These are phyloP conservation scores for Eciton burchellii DNA, from an alignment of 1,140 invertebrate species.

Conservation along the genomic window DNA sequence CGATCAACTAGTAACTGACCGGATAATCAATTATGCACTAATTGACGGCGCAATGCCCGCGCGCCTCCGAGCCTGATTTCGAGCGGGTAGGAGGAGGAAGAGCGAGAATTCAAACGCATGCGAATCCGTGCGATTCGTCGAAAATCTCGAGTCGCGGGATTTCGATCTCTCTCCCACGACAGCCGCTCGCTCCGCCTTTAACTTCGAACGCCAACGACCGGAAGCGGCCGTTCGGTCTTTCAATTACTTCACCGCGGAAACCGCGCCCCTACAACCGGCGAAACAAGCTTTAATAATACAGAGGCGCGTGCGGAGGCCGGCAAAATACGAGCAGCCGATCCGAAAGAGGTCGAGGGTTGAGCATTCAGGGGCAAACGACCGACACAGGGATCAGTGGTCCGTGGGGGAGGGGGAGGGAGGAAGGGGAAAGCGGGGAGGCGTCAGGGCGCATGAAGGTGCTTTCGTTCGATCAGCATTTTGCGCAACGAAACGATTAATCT, in stretches of 20 bases:
- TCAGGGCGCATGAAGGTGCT: not conserved
- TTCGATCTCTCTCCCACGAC: no score
- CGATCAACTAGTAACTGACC: not conserved
- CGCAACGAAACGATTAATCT: conserved; percentile 55
- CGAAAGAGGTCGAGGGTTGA: conserved; percentile 66
- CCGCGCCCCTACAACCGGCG: not conserved
- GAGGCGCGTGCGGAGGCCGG: conserved; percentile 18
- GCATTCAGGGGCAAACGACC: conserved; percentile 66
- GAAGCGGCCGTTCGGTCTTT: not conserved
- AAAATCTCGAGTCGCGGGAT: no score
- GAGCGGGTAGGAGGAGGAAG: not conserved
- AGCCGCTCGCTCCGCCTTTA: conserved; percentile 7
- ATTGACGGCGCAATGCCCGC: not conserved
- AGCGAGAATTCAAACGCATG: no score
- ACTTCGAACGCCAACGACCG: conserved; percentile 11
- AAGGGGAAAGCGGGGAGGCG: conserved; percentile 48
- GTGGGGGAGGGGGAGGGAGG: no score
- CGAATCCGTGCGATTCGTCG: no score
- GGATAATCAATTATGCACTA: conserved; percentile 7
- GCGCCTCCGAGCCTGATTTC: not conserved
- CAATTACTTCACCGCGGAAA: conserved; percentile 15
- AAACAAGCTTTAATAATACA: conserved; percentile 44
- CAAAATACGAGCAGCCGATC: conserved; percentile 62
- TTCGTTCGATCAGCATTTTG: not conserved
- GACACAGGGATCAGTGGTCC: conserved; percentile 60